Evolutionary conservation across 2,797 vertebrate species (phyloP), one percentile per base, ranked within the genome.

Genomic region (Trichosurus vulpecula): DNA sequence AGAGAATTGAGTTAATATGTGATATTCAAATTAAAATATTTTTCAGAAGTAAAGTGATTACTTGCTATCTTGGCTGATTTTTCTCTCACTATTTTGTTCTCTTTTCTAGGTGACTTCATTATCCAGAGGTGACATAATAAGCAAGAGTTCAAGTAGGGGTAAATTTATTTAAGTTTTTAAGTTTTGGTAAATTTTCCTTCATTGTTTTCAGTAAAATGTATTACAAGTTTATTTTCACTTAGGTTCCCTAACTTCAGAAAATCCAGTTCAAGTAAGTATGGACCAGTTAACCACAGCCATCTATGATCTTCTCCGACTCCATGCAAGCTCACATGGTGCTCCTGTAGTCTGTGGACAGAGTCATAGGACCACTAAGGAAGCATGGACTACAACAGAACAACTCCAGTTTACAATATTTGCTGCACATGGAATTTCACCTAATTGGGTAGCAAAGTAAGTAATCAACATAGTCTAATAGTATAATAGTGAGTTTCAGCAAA

Each of bases 341-440:
- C 94, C 96, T 96, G 52, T 95, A 96, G 94, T 95, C 94, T 96
- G 57, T 92, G 57, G 93, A 8, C 97, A 98, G 61, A 98, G 96
- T 51, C 91, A 52, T 16, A 98, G 92, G 93, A 98, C 92, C 95
- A 98, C 98, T 94, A 99, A 98, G 97, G 99, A 99, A 97, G 99
- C 99, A 0, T 99, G 99, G n/a, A 99, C 99, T 92, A 99, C 99
- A 93, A 98, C 99, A 13, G 99, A 99, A 96, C 99, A 99, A 96
- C 99, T 99, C 90, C 99, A 99, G 96, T 99, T 99, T 98, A 99
- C 99, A 91, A 95, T 99, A 96, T 99, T 99, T 97, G 99, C 99
- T 66, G 98, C 99, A 93, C 99, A 99, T 95, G 99, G 99, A 96
- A 99, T 99, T 98, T 99, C 99, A 31, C 96, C 98, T 98, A 97